These are phyloP conservation scores for Ormyrus nitidulus DNA, from an alignment of 2,888 invertebrate genomes.

Conservation along the genomic window DNA sequence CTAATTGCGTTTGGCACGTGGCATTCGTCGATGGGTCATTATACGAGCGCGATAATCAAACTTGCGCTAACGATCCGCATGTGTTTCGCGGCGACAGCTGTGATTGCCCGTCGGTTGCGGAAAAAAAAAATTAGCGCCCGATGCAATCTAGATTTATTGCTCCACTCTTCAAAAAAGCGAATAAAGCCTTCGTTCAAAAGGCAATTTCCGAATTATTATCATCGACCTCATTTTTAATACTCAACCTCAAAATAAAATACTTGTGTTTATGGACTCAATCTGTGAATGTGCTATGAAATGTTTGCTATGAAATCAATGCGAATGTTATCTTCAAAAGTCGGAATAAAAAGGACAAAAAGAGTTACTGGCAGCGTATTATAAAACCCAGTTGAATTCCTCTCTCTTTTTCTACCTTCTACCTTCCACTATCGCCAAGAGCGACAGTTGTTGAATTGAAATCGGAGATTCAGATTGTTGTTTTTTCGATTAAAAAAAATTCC, in stretches of 20 bases:
- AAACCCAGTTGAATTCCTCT: conserved; percentile 22
- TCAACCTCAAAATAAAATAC: neutral
- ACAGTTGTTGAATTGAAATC: conserved; percentile 55
- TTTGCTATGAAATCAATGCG: neutral
- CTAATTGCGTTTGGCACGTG: conserved; percentile 51
- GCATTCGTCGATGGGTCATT: conserved; percentile 47
- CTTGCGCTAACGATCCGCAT: conserved; percentile 46
- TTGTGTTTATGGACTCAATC: neutral
- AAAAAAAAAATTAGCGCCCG: neutral
- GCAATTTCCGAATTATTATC: neutral
- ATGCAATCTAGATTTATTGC: too few species aligned
- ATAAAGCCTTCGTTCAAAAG: too few species aligned
- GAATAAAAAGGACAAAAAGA: conserved; percentile 16
- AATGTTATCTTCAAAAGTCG: conserved; percentile 2
- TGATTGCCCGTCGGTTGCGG: neutral
- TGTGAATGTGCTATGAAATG: too few species aligned
- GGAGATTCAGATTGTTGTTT: conserved; percentile 50
- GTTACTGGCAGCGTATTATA: conserved; percentile 22
- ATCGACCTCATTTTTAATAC: neutral
- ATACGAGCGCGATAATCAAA: conserved; percentile 49
- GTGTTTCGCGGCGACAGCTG: conserved; percentile 18
- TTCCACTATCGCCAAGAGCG: conserved; percentile 47
- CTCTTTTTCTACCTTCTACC: conserved; percentile 8
- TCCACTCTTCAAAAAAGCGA: too few species aligned
- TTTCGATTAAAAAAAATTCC: conserved; percentile 8